phyloP scores from a whole-genome alignment of 1,140 invertebrate species.

The Listronotus bonariensis region DNA sequence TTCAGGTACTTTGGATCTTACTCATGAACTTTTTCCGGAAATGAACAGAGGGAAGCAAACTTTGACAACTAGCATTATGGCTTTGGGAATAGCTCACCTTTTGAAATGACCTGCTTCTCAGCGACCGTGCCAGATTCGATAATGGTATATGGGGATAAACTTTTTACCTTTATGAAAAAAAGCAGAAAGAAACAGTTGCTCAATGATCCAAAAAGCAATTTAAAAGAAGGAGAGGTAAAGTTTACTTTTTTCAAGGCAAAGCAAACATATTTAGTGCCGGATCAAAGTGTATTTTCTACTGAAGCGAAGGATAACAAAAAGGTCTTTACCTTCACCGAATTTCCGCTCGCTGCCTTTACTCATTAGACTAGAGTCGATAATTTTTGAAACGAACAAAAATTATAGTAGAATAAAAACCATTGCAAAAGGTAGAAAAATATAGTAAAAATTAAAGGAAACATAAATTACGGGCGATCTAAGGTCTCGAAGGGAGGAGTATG shows the following conservation, averaged over 20 bases:
- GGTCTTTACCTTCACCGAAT: too few species aligned
- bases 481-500: too few species aligned
- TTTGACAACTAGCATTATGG: conserved; percentile 41
- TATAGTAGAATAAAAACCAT: too few species aligned
- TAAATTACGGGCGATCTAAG: too few species aligned
- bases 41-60: conserved; percentile 49
- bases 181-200: conserved; percentile 50
- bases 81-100: conserved; percentile 47
- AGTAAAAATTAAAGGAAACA: too few species aligned
- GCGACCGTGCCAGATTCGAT: conserved; percentile 56
- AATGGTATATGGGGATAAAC: conserved; percentile 59
- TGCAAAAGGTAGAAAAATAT: too few species aligned
- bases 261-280: too few species aligned
- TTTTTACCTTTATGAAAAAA: conserved; percentile 53
- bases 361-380: too few species aligned
- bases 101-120: conserved; percentile 53
- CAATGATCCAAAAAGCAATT: conserved; percentile 43
- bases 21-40: conserved; percentile 46
- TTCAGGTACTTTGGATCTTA: conserved; percentile 41
- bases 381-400: too few species aligned
- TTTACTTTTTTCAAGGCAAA: conserved; percentile 10
- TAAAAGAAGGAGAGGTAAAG: conserved; percentile 46
- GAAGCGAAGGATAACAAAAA: too few species aligned
- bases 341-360: too few species aligned
- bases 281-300: too few species aligned